Percentiles rank a stretch among this genome's conserved stretches.
Conservation (phyloP, 64 coral and sea anemone species). For the Montipora foliosa region DNA sequence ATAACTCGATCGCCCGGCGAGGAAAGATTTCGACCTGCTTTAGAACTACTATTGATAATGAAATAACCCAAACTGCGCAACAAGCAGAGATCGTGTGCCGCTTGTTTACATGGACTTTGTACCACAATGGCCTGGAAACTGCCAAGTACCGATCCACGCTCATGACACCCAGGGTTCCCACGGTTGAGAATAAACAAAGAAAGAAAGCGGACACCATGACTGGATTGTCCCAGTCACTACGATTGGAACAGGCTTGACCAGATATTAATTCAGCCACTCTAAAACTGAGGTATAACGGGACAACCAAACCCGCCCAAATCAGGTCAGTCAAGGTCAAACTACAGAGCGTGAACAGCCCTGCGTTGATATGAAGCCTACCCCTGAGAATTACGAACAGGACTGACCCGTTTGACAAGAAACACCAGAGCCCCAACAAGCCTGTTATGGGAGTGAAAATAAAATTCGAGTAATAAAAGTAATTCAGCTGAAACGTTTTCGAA, state of each 20-base stretch:
- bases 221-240: slow-evolving; percentile 11
- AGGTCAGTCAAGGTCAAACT: slow-evolving; percentile 30
- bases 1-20: neutral
- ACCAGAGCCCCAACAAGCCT: neutral
- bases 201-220: slow-evolving; percentile 34
- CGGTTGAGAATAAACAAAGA: slow-evolving; percentile 6
- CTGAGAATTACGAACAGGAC: neutral
- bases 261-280: neutral
- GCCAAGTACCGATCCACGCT: slow-evolving; percentile 48
- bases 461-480: slow-evolving; percentile 20
- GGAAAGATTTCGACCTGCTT: neutral
- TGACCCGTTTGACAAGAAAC: slow-evolving; percentile 39
- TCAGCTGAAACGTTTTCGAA: neutral
- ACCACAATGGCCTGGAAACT: slow-evolving; percentile 23
- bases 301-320: slow-evolving; percentile 9
- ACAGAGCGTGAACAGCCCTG: slow-evolving; percentile 16
- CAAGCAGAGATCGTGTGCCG: neutral
- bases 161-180: slow-evolving; percentile 29
- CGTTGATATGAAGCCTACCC: neutral
- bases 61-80: neutral
- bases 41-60: neutral
- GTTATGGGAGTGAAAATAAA: slow-evolving; percentile 8
- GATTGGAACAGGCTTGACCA: slow-evolving; percentile 9
- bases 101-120: slow-evolving; percentile 3
- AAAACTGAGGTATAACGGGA: neutral